phyloP scores from a whole-genome alignment of 2,113 vertebrate genomes.

The Malaclemys terrapin region DNA sequence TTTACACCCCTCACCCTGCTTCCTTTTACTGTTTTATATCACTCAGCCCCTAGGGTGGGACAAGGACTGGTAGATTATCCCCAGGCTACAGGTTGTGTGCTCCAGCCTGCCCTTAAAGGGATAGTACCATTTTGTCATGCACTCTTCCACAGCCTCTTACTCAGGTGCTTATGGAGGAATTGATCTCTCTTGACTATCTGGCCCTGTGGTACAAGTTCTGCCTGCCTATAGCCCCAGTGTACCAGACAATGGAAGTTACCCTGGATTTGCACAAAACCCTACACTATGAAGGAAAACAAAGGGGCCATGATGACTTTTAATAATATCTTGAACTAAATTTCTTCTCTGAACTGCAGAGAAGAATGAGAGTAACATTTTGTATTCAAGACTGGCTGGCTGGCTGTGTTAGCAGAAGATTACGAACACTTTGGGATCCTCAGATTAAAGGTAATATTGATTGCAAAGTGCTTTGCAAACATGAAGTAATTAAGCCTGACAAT shows the following conservation, averaged over 20 bases:
- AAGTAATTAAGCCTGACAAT: neutral
- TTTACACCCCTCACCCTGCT: too few species aligned
- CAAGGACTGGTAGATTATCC: too few species aligned
- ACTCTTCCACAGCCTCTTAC: too few species aligned
- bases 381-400: neutral
- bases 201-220: neutral
- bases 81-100: too few species aligned
- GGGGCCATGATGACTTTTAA: neutral
- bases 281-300: neutral
- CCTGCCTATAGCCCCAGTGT: neutral
- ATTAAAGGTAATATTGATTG: neutral
- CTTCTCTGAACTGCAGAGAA: neutral
- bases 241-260: neutral
- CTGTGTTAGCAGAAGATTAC: neutral
- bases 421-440: neutral
- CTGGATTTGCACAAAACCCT: neutral
- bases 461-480: neutral
- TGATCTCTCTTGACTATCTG: neutral
- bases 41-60: too few species aligned
- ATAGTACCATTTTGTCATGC: too few species aligned
- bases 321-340: neutral
- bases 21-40: too few species aligned
- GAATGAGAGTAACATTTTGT: neutral
- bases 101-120: too few species aligned
- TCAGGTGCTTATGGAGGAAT: too few species aligned